phyloP scores from a whole-genome alignment of 1,140 invertebrate genomes.

The Pseudomyrmex flavicornis region DNA sequence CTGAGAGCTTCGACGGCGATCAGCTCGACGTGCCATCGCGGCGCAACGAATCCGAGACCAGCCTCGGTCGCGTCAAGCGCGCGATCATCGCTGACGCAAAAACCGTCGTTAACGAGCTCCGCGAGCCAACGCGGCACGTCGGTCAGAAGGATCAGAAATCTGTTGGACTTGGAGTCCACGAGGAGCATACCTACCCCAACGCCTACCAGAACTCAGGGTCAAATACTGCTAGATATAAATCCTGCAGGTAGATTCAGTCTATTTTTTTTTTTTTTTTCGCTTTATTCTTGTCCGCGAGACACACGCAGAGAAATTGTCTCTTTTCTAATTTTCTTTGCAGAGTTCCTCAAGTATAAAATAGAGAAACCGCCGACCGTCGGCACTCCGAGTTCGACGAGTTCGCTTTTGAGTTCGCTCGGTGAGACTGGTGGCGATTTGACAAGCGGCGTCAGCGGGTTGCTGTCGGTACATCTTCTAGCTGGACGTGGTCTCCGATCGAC shows the following conservation, averaged over 20 bases:
- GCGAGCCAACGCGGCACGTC: slow-evolving; percentile 88
- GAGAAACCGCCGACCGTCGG: slow-evolving; percentile 89
- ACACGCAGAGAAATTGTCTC: not conserved
- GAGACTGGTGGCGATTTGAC: slow-evolving; percentile 83
- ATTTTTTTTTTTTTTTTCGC: not conserved
- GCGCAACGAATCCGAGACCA: slow-evolving; percentile 78
- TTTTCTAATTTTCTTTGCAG: slow-evolving; percentile 80
- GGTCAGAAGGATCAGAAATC: slow-evolving; percentile 91
- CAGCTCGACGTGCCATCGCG: slow-evolving; percentile 82
- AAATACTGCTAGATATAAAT: slow-evolving; percentile 93
- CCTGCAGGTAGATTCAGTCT: slow-evolving; percentile 87
- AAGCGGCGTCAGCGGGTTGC: slow-evolving; percentile 93
- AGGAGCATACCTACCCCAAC: slow-evolving; percentile 90
- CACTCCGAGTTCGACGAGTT: slow-evolving; percentile 84
- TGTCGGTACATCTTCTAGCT: slow-evolving; percentile 96
- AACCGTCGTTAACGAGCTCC: slow-evolving; percentile 78
- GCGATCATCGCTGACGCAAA: slow-evolving; percentile 79
- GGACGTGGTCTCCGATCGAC: slow-evolving; percentile 94
- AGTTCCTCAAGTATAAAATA: slow-evolving; percentile 96
- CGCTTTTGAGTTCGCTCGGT: slow-evolving; percentile 82
- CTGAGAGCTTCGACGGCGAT: slow-evolving; percentile 84
- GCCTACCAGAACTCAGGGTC: slow-evolving; percentile 88
- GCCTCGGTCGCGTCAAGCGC: slow-evolving; percentile 82
- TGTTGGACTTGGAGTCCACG: slow-evolving; percentile 88
- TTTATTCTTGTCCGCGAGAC: not conserved